phyloP scores from a whole-genome alignment of 2,113 vertebrate genomes.

The Sitta europaea region DNA sequence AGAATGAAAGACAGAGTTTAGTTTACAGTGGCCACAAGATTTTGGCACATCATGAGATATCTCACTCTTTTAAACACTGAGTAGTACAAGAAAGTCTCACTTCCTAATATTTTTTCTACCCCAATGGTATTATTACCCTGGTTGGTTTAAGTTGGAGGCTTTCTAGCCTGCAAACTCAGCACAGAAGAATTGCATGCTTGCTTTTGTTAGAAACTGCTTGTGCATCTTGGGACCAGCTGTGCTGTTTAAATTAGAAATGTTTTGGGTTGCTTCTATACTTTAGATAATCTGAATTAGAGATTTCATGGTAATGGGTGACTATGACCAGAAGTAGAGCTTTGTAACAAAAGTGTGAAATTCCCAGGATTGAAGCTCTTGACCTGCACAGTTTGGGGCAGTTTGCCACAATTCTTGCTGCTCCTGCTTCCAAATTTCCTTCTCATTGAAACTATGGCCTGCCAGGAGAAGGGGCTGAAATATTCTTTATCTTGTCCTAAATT shows the following conservation, averaged over 20 bases:
- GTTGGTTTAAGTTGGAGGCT: not conserved
- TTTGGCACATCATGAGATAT: not conserved
- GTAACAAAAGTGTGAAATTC: not conserved
- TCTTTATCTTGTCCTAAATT: not conserved
- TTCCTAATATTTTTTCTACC: not conserved
- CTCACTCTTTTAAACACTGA: not conserved
- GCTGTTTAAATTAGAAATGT: not conserved
- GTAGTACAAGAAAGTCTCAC: not conserved
- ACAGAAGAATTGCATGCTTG: not conserved
- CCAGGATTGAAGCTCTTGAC: not conserved
- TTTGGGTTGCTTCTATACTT: not conserved
- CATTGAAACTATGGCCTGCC: rapidly evolving
- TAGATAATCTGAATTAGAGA: not conserved
- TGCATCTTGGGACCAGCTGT: not conserved
- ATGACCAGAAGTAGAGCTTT: not conserved
- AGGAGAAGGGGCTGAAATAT: not conserved
- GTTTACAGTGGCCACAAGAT: not conserved
- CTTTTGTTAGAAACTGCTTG: not conserved
- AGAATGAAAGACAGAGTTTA: not conserved
- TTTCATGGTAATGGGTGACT: not conserved
- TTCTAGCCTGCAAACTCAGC: not conserved
- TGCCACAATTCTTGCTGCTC: not conserved
- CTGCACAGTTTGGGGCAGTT: not conserved
- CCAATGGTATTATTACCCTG: not conserved
- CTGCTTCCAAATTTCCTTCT: not conserved